Base-by-base conservation (phyloP, 1,140 invertebrate species). In the Bacillus rossius region DNA sequence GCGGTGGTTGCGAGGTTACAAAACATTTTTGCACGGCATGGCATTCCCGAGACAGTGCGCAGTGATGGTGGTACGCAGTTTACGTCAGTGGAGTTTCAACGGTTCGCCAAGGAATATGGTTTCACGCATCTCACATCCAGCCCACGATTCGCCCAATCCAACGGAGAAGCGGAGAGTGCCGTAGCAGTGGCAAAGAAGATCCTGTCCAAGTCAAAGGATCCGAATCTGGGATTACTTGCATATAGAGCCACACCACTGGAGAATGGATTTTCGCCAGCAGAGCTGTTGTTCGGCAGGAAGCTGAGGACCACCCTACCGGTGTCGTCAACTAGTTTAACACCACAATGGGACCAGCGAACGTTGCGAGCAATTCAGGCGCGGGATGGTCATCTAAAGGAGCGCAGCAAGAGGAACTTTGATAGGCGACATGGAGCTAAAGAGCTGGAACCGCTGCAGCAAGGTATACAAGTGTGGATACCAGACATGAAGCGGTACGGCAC, bases 51-150 rank as follows among this genome's bases (percentile, higher is more conserved):
- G n/a, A 16, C n/a, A 51, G 19, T 23, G 41, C 17, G 49, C n/a
- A 23, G 49, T n/a, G 49, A 51, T 51, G 26, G 26, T 22, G 49
- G 49, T 23, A 19, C 49, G 16, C 49, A 51, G 16, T 51, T 51
- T n/a, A 22, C 19, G 41, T 51, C 49, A 5, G 16, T 16, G 16
- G 49, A 16, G 25, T 51, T 51, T 23, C 19, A 51, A 3, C 4
- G 49, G n/a, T n/a, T n/a, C n/a, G n/a, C n/a, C n/a, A n/a, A n/a
- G n/a, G n/a, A n/a, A n/a, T n/a, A n/a, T n/a, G n/a, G n/a, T n/a
- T n/a, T n/a, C n/a, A n/a, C n/a, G n/a, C n/a, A n/a, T n/a, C n/a
- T n/a, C 17, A 51, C 25, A 16, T 23, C 19, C n/a, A 51, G 49
- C 23, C 49, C 16, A 16, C 19, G 41, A 19, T 51, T 23, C n/a